Percentiles rank a stretch among this genome's conserved stretches.
phyloP scores from a whole-genome alignment of 2,113 vertebrate genomes.

The Rhinoptilus africanus region DNA sequence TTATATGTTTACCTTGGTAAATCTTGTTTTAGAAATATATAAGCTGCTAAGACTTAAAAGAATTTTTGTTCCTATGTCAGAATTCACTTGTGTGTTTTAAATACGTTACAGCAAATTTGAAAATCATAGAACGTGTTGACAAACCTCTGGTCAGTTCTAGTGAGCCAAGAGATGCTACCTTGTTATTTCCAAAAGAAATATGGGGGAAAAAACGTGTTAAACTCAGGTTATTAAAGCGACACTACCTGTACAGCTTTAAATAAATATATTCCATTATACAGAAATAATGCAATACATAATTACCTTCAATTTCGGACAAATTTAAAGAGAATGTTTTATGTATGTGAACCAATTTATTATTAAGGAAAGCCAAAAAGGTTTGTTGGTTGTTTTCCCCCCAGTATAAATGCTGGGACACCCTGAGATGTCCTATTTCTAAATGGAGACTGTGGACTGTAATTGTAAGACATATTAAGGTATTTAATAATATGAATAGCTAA shows the following conservation, averaged over 20 bases:
- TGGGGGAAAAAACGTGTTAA: neutral
- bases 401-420: neutral
- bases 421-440: neutral
- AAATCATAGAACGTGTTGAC: rapidly evolving
- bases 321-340: neutral
- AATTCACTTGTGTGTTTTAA: neutral
- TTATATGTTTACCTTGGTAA: rapidly evolving
- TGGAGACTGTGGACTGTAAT: neutral
- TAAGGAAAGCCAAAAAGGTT: neutral
- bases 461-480: neutral
- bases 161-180: neutral
- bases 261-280: neutral
- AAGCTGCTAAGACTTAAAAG: neutral
- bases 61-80: neutral
- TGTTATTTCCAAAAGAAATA: neutral
- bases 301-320: neutral
- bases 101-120: neutral
- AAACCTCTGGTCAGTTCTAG: neutral
- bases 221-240: neutral
- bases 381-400: neutral
- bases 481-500: neutral
- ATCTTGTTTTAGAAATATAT: neutral
- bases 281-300: neutral
- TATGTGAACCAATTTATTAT: neutral
- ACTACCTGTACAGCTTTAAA: neutral